phyloP scores from a whole-genome alignment of 2,797 vertebrate species.

The Eulemur mongoz region DNA sequence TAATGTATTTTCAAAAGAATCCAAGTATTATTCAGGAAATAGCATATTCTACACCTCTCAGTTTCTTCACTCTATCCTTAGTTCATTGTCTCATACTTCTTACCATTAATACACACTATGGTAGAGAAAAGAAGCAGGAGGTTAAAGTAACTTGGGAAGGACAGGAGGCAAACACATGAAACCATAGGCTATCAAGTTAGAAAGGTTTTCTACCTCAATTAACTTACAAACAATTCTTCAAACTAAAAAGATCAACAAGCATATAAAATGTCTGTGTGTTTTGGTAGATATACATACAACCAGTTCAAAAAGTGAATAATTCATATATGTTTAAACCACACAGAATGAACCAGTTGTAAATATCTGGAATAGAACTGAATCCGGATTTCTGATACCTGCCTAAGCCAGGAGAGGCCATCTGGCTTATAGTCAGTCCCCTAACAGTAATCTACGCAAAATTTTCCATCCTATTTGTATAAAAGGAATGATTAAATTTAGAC shows the following conservation, averaged over 20 bases:
- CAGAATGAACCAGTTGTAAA: background rate
- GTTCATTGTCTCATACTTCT: background rate
- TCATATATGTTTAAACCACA: background rate
- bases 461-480: background rate
- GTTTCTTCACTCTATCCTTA: background rate
- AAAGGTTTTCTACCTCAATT: background rate
- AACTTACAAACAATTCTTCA: background rate
- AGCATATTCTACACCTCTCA: background rate
- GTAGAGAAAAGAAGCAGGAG: background rate
- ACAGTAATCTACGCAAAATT: background rate
- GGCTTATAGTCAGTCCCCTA: background rate
- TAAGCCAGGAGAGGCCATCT: background rate
- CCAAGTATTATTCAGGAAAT: background rate
- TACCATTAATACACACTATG: background rate
- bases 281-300: background rate
- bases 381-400: background rate
- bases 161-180: background rate
- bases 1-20: background rate
- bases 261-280: background rate
- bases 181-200: background rate
- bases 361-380: background rate
- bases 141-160: background rate
- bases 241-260: background rate
- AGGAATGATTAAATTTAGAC: background rate
- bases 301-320: background rate